Percentiles rank a stretch among this genome's conserved stretches.
Evolutionary conservation across 2,113 vertebrate species (phyloP).

Genomic region (Vulpes vulpes): DNA sequence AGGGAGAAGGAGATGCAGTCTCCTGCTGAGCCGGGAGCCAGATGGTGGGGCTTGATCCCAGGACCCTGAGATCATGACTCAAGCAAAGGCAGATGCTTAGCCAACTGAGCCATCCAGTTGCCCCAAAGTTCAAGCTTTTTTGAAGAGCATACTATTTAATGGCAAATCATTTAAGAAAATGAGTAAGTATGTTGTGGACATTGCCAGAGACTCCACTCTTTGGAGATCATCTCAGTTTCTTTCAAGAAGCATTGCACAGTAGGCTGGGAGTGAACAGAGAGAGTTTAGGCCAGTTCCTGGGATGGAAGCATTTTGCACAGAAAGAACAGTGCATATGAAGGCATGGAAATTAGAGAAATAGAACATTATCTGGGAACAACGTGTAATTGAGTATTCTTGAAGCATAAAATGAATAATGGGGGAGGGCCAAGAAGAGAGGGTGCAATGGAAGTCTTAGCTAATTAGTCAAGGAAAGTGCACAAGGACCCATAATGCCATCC

Average conservation of each 20-base stretch:
- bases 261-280: neutral
- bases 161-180: neutral
- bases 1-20: no score
- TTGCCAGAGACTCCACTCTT: neutral
- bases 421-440: neutral
- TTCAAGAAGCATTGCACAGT: accelerated
- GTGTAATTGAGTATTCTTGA: conserved; percentile 45
- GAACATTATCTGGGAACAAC: neutral
- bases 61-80: no score
- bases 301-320: neutral
- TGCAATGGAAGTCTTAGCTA: neutral
- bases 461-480: conserved; percentile 55
- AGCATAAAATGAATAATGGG: neutral
- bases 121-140: no score
- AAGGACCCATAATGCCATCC: neutral
- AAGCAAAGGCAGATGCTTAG: no score
- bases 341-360: neutral
- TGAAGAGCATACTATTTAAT: neutral
- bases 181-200: neutral
- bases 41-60: no score
- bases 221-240: neutral
- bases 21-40: no score
- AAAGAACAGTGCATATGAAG: neutral
- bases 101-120: no score
- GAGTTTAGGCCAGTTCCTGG: neutral